These are phyloP conservation scores for Brachypodius melanocephalos DNA, from an alignment of 2,113 vertebrate species.

Conservation along the genomic window DNA sequence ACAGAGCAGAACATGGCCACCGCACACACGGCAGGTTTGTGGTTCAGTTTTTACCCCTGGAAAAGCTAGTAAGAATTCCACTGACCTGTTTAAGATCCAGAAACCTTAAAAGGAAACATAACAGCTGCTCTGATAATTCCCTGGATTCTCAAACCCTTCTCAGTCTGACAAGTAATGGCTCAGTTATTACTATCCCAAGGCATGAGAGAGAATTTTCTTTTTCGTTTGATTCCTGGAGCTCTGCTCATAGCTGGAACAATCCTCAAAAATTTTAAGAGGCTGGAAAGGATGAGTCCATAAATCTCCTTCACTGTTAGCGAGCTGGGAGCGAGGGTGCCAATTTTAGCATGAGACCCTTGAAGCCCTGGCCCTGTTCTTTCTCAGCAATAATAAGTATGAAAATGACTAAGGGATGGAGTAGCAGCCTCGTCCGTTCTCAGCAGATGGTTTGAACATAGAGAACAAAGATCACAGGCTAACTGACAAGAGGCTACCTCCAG, in stretches of 20 bases:
- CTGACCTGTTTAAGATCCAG: constrained; percentile 52
- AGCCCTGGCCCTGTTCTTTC: constrained; percentile 52
- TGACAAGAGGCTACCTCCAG: constrained; percentile 80
- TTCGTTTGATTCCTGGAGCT: constrained; percentile 24
- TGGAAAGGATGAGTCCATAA: constrained; percentile 47
- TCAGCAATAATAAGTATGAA: constrained; percentile 66
- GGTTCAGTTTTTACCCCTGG: not conserved
- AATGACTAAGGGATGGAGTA: constrained; percentile 66
- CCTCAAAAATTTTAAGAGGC: constrained; percentile 15
- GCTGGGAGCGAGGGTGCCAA: constrained; percentile 4
- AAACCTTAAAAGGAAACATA: constrained; percentile 63
- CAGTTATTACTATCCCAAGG: constrained; percentile 49
- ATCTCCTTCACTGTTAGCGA: not conserved
- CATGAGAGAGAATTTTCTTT: constrained; percentile 19
- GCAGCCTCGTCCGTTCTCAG: constrained; percentile 71
- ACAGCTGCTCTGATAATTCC: constrained; percentile 60
- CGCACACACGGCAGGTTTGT: not conserved
- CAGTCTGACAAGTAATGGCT: constrained; percentile 60
- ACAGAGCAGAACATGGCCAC: not conserved
- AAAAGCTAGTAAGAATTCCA: constrained; percentile 49
- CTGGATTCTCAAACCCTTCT: constrained; percentile 36
- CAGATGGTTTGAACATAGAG: constrained; percentile 80
- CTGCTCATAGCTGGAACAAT: constrained; percentile 10
- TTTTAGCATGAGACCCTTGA: constrained; percentile 50
- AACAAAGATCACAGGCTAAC: constrained; percentile 85